Evolutionary conservation across 2,888 invertebrate genomes (phyloP).

Genomic region (Polydrusus tereticollis): DNA sequence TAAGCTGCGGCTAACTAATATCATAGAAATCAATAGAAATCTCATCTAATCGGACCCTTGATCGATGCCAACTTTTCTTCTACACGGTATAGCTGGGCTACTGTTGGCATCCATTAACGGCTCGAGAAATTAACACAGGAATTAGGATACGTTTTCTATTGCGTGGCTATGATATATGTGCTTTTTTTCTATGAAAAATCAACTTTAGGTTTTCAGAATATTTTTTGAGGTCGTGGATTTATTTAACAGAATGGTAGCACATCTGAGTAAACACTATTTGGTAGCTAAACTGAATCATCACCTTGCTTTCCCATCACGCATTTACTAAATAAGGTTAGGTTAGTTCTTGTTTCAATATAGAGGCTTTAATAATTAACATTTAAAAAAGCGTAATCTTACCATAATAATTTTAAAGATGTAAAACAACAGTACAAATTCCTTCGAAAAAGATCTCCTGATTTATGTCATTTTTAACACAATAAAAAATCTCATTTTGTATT

Average conservation of each 20-base stretch:
- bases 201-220: background rate
- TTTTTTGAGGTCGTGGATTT: background rate
- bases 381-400: background rate
- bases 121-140: too few relatives aligned
- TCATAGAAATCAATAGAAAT: too few relatives aligned
- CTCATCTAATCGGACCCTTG: too few relatives aligned
- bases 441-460: background rate
- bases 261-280: background rate
- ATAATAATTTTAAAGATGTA: background rate
- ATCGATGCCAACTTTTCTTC: too few relatives aligned
- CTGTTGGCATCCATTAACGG: too few relatives aligned
- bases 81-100: too few relatives aligned
- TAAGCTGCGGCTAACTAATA: background rate
- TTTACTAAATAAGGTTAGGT: conserved; percentile 17
- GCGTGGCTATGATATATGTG: too few relatives aligned
- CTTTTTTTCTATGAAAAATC: too few relatives aligned
- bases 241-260: too few relatives aligned
- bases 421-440: background rate
- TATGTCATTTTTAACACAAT: too few relatives aligned
- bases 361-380: conserved; percentile 12
- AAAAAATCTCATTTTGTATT: too few relatives aligned
- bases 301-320: background rate
- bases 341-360: conserved; percentile 31
- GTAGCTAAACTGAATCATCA: background rate
- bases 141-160: too few relatives aligned